Evolutionary conservation across 2,888 invertebrate genomes (phyloP).

Genomic region (Brenthis daphne): DNA sequence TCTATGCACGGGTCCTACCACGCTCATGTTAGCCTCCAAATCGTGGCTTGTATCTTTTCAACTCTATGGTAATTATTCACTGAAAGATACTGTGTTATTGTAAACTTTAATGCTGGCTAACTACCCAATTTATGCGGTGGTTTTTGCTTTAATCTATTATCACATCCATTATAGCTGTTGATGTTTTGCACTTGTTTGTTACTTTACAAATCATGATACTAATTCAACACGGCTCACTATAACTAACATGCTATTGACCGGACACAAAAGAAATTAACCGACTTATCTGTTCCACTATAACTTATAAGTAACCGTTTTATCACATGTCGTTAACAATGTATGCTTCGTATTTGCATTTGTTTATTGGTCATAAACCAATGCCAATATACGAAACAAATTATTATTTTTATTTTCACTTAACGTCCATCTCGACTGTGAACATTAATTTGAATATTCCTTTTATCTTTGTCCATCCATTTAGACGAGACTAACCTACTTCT

Average conservation of each 20-base stretch:
- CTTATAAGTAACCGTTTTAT: slow-evolving; percentile 31
- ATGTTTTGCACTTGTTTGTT: slow-evolving; percentile 16
- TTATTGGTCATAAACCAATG: slow-evolving; percentile 14
- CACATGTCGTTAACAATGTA: slow-evolving; percentile 32
- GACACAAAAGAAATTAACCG: slow-evolving; percentile 38
- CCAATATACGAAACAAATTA: slow-evolving; percentile 17
- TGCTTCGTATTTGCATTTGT: slow-evolving; percentile 34
- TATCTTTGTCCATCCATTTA: slow-evolving; percentile 12
- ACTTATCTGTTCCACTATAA: slow-evolving; percentile 34
- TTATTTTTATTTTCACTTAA: slow-evolving; percentile 18
- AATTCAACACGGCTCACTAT: slow-evolving; percentile 15
- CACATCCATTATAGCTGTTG: slow-evolving; percentile 19
- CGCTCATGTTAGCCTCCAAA: slow-evolving; percentile 31
- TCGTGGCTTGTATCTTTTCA: slow-evolving; percentile 33
- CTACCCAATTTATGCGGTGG: slow-evolving; percentile 7
- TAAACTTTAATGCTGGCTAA: slow-evolving; percentile 5
- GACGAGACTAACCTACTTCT: slow-evolving; percentile 22
- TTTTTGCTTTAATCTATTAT: slow-evolving; percentile 22
- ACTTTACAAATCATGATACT: slow-evolving; percentile 12
- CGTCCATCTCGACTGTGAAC: slow-evolving; percentile 4
- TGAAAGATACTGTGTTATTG: slow-evolving; percentile 23
- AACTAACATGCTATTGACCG: slow-evolving; percentile 24
- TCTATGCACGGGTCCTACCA: slow-evolving; percentile 31
- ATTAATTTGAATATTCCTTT: slow-evolving; percentile 2
- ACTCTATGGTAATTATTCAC: slow-evolving; percentile 33